A percentile compares a stretch with the other conserved stretches of the same genome.
phyloP scores from a whole-genome alignment of 2,888 invertebrate genomes.

The Penaeus monodon region DNA sequence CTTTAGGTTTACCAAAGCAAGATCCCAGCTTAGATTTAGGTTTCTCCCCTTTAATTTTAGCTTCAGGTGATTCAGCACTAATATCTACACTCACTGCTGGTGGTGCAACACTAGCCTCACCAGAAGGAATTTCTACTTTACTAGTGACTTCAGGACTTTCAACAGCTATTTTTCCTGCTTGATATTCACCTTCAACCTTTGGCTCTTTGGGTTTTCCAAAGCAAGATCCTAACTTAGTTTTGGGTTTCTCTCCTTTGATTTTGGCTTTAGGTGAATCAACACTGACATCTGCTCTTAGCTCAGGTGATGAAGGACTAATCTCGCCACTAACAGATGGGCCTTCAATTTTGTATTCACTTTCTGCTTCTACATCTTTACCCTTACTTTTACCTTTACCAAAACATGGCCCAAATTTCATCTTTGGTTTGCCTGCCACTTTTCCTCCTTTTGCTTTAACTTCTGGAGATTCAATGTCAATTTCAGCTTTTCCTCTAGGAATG shows the following conservation, averaged over 20 bases:
- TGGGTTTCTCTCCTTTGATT: constrained; percentile 30
- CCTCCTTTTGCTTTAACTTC: constrained; percentile 28
- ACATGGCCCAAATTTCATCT: constrained; percentile 34
- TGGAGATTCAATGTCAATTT: constrained; percentile 26
- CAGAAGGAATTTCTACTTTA: not conserved
- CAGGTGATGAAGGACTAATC: not conserved
- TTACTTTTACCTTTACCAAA: constrained; percentile 43
- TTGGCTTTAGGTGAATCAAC: constrained; percentile 20
- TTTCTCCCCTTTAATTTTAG: constrained; percentile 17
- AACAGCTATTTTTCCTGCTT: constrained; percentile 25
- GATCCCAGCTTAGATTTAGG: constrained; percentile 39
- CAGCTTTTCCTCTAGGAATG: constrained; percentile 13
- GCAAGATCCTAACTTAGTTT: constrained; percentile 39
- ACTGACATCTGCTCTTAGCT: not conserved
- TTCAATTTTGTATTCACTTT: constrained; percentile 14
- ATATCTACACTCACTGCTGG: constrained; percentile 28
- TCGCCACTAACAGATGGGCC: not conserved
- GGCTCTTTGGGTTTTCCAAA: constrained; percentile 43
- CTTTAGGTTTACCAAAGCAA: constrained; percentile 41
- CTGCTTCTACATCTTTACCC: constrained; percentile 9
- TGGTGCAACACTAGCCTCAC: not conserved
- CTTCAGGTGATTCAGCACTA: constrained; percentile 31
- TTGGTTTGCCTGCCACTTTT: constrained; percentile 21
- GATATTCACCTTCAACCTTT: constrained; percentile 35
- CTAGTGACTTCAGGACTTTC: constrained; percentile 24